Evolutionary conservation across 1,140 invertebrate genomes (phyloP).

Genomic region (Melanaphis sacchari): DNA sequence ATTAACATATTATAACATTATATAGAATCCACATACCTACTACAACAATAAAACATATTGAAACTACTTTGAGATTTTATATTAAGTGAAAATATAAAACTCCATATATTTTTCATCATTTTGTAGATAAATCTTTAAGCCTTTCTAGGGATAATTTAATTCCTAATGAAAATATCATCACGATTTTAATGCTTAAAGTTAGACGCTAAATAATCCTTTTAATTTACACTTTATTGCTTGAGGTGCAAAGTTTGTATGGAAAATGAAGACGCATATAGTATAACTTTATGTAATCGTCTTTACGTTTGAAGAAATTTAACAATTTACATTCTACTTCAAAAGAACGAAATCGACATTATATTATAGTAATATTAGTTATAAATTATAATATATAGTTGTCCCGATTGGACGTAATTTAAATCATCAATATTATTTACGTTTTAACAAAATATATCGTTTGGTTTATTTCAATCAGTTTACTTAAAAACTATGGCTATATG

Average conservation of each 20-base stretch:
- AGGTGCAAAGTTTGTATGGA: not conserved
- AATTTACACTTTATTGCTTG: not conserved
- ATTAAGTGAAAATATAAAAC: conserved; percentile 19
- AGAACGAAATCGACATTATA: not conserved
- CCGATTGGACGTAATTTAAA: not conserved
- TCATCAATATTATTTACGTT: not conserved
- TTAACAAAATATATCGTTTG: not conserved
- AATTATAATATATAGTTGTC: not conserved
- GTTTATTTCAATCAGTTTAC: not conserved
- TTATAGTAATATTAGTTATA: not conserved
- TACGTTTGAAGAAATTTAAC: conserved; percentile 11
- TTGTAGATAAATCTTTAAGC: conserved; percentile 1
- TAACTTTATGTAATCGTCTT: not conserved
- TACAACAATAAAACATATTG: not conserved
- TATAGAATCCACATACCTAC: no score
- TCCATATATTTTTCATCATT: not conserved
- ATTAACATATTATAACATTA: not conserved
- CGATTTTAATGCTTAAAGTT: conserved; percentile 9
- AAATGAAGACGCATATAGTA: not conserved
- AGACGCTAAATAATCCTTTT: conserved; percentile 23
- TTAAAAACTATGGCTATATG: not conserved
- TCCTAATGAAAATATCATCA: not conserved
- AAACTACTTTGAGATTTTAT: not conserved
- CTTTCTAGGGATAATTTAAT: not conserved
- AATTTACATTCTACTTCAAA: not conserved